Base-by-base conservation (phyloP, 2,113 vertebrate genomes). In the Melanotaenia duboulayi region DNA sequence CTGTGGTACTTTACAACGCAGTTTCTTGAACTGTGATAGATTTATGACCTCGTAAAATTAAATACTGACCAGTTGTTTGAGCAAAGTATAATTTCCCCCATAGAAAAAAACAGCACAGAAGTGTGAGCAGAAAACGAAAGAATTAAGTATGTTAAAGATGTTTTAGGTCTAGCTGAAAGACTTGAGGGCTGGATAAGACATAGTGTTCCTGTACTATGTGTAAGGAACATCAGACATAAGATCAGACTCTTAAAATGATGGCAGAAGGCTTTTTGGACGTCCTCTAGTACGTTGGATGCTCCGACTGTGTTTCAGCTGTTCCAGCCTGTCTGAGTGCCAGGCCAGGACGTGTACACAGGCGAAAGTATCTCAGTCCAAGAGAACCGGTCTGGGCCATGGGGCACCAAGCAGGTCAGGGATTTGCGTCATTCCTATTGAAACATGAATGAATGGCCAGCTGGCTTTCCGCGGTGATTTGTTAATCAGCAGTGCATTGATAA, bases 361-460 rank as follows among this genome's bases (percentile, higher is more conserved):
- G 65, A 55, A 40, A 80, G 55, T 58, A 71, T 64, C 35, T n/a
- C 57, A 7, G 79, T 75, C 56, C 70, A 81, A 61, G 68, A 76
- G 80, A 80, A 67, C 75, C 59, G 69, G 71, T 51, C 76, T 65
- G 23, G 76, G 79, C 69, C 86, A 61, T 32, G 11, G 81, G 63
- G 20, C 62, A 74, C 25, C 59, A 19, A 75, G 58, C 42, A 64
- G 81, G 86, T 83, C 82, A 77, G 51, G 62, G 71, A 89, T 86
- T 85, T 91, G 79, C 89, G 89, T 91, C 90, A 90, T 58, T 76
- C 71, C 73, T 37, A 81, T 91, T 90, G 81, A 89, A 86, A 81
- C 46, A 25, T 37, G 78, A 64, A 85, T 90, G 87, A 90, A 90
- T 79, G 66, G 67, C 74, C 67, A 25, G 25, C 28, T 58, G 49